Conservation (phyloP, 2,888 invertebrate species). For the Cistogaster globosa region DNA sequence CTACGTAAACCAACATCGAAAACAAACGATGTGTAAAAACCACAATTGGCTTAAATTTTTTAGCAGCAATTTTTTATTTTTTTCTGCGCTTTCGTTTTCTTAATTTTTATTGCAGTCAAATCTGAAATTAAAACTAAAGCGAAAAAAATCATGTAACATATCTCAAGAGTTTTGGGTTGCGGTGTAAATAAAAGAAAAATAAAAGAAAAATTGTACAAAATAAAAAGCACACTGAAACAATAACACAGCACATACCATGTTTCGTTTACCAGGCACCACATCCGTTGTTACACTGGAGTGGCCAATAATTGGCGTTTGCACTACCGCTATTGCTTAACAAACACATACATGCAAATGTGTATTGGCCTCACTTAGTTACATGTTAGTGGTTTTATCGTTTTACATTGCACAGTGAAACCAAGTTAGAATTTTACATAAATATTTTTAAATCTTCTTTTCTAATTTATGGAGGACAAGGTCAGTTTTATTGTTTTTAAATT, state of each 20-base stretch:
- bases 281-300: constrained; percentile 72
- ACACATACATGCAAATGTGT: constrained; percentile 4
- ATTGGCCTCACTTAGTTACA: constrained; percentile 58
- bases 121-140: constrained; percentile 64
- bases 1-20: not conserved
- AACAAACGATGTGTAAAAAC: constrained; percentile 82
- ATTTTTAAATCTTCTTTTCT: too few relatives aligned
- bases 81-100: constrained; percentile 46
- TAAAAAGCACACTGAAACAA: constrained; percentile 14
- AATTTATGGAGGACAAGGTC: too few relatives aligned
- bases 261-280: constrained; percentile 72
- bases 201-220: constrained; percentile 25
- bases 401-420: constrained; percentile 51
- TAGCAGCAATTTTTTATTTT: constrained; percentile 26
- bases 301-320: constrained; percentile 72
- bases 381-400: constrained; percentile 56
- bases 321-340: constrained; percentile 65
- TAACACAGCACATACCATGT: constrained; percentile 47
- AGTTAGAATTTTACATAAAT: too few relatives aligned
- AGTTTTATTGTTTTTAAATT: too few relatives aligned
- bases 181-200: constrained; percentile 50
- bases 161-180: constrained; percentile 67
- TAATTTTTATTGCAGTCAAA: constrained; percentile 72
- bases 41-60: constrained; percentile 75
- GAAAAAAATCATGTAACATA: constrained; percentile 36